These are phyloP conservation scores for Polydrusus pterygomalis DNA, from an alignment of 2,888 invertebrate species.

Conservation along the genomic window DNA sequence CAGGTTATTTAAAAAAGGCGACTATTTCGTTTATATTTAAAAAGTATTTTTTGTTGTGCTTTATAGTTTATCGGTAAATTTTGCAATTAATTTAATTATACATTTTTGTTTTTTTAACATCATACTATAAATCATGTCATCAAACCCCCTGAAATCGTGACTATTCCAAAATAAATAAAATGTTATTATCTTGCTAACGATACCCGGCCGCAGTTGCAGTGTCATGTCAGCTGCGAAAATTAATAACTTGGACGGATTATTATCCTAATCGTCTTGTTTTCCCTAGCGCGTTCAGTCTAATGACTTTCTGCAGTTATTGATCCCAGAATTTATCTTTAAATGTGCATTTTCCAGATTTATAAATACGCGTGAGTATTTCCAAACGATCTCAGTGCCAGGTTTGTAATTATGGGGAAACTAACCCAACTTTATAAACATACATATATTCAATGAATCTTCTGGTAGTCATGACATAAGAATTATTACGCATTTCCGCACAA, in stretches of 20 bases:
- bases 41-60: too few species aligned
- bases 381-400: too few species aligned
- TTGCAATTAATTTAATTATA: too few species aligned
- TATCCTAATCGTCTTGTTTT: constrained; percentile 22
- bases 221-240: constrained; percentile 23
- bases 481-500: too few species aligned
- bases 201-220: constrained; percentile 11
- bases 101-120: background rate
- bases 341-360: constrained; percentile 10
- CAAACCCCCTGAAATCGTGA: constrained; percentile 5
- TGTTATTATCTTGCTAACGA: constrained; percentile 10
- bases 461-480: too few species aligned
- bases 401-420: too few species aligned
- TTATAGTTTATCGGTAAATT: too few species aligned
- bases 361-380: background rate
- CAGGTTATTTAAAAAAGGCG: too few species aligned
- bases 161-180: constrained; percentile 18
- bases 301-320: constrained; percentile 24
- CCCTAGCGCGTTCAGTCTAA: constrained; percentile 24
- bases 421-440: too few species aligned
- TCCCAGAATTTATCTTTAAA: background rate
- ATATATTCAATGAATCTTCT: too few species aligned
- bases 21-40: too few species aligned
- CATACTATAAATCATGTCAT: constrained; percentile 7
- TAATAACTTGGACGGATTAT: constrained; percentile 25